Evolutionary conservation across 2,888 invertebrate species (phyloP), one percentile per base, ranked within the genome.

Genomic region (Lymantria monacha): DNA sequence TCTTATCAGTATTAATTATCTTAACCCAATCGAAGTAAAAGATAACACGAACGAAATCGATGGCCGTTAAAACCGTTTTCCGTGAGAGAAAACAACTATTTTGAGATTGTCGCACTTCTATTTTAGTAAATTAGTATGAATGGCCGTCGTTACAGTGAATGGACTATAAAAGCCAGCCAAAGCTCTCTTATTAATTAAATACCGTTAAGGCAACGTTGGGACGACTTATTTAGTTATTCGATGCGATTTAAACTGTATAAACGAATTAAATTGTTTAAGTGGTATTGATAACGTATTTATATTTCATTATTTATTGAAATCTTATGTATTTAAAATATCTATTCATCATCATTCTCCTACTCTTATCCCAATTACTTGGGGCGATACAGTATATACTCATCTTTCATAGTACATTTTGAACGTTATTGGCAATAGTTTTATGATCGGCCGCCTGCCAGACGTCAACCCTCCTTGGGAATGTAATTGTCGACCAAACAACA

Each of bases 41-140:
- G 38, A 38, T 38, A 36, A 36, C 12, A 11, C 38, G 33, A 33
- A 33, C 10, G 33, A 38, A 38, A 38, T 7, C 38, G 38, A 38
- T 38, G 38, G 11, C 38, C 12, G 12, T 38, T 38, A 38, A 38
- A 38, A 38, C 12, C 12, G 12, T 38, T 38, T 12, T 38, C 38
- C 2, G 41, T 10, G 15, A 13, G 14, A 14, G 41, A 14, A 14
- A 14, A 41, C 8, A n/a, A 38, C 38, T 38, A 38, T 38, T n/a
- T n/a, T n/a, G 11, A 38, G 38, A 33, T 38, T 9, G 11, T 7
- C 12, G 38, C 15, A 22, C 40, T 14, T 30, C 36, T 48, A 42
- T 42, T 38, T 14, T 38, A 44, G 43, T 49, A 49, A 40, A 49
- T 44, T 40, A 41, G 40, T 49, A 41, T 40, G 11, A 49, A 44